These are phyloP conservation scores for Halcyon smyrnensis DNA, from an alignment of 2,797 vertebrate species.

Conservation along the genomic window DNA sequence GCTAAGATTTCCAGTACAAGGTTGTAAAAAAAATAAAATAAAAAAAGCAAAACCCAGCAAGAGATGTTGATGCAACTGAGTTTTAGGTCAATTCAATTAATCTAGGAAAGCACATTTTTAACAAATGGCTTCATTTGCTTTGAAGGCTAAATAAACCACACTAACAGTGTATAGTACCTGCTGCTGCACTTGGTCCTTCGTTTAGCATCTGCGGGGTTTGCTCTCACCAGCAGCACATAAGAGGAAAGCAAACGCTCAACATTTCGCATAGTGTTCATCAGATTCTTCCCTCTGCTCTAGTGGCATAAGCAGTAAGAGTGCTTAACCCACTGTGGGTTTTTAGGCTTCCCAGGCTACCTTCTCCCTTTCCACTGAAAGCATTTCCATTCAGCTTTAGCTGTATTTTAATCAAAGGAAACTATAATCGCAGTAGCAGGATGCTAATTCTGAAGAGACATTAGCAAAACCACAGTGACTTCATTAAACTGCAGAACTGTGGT, in stretches of 20 bases:
- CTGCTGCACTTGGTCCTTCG: not conserved
- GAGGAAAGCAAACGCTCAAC: conserved; percentile 1
- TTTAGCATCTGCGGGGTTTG: conserved; percentile 17
- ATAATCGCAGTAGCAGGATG: conserved; percentile 45
- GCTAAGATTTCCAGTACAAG: not conserved
- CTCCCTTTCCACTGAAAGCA: not conserved
- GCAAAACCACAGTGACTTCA: conserved; percentile 24
- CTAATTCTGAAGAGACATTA: conserved; percentile 63
- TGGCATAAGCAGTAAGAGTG: conserved; percentile 1
- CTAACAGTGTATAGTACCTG: not conserved
- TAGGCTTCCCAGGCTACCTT: not conserved
- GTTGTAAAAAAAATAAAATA: not conserved
- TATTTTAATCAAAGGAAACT: conserved; percentile 67
- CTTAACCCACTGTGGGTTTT: conserved; percentile 44
- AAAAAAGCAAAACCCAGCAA: not conserved
- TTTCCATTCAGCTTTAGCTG: conserved; percentile 3
- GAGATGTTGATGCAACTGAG: not conserved
- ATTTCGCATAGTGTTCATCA: not conserved
- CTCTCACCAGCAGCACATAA: conserved; percentile 12
- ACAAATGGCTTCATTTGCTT: conserved; percentile 28
- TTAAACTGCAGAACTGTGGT: conserved; percentile 42
- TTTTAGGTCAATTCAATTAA: conserved; percentile 39
- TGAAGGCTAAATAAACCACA: conserved; percentile 10
- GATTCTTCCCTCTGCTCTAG: not conserved
- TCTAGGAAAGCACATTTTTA: conserved; percentile 18